Evolutionary conservation across 2,797 vertebrate genomes (phyloP).

Genomic region (Varecia variegata): DNA sequence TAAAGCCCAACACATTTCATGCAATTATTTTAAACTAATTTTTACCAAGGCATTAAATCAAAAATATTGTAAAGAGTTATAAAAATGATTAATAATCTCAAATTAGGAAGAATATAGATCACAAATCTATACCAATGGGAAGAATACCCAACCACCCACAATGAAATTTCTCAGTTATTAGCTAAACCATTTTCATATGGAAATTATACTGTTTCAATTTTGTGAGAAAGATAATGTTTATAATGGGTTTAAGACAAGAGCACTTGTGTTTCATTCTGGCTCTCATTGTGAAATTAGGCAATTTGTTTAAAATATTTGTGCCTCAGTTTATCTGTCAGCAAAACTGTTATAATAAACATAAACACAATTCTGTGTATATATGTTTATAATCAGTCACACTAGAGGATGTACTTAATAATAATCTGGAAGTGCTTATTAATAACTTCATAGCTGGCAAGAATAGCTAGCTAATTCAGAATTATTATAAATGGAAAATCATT

Average conservation of each 20-base stretch:
- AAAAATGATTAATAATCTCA: neutral
- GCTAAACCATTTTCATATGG: neutral
- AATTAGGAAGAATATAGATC: neutral
- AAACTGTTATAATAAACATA: neutral
- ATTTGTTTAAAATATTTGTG: neutral
- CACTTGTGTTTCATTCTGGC: neutral
- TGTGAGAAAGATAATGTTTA: neutral
- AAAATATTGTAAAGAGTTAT: neutral
- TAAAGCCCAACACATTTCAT: neutral
- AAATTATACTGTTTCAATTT: neutral
- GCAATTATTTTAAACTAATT: neutral
- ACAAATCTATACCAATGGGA: neutral
- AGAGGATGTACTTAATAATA: neutral
- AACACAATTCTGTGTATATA: neutral
- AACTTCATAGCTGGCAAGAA: neutral
- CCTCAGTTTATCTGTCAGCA: neutral
- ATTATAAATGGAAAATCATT: neutral
- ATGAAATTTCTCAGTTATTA: neutral
- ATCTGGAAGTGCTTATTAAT: neutral
- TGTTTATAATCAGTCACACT: neutral
- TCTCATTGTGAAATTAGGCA: neutral
- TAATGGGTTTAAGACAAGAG: neutral
- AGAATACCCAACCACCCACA: neutral
- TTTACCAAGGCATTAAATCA: neutral
- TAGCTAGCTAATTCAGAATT: neutral